These are phyloP conservation scores for Meliscaeva auricollis DNA, from an alignment of 2,888 invertebrate species.

Conservation along the genomic window DNA sequence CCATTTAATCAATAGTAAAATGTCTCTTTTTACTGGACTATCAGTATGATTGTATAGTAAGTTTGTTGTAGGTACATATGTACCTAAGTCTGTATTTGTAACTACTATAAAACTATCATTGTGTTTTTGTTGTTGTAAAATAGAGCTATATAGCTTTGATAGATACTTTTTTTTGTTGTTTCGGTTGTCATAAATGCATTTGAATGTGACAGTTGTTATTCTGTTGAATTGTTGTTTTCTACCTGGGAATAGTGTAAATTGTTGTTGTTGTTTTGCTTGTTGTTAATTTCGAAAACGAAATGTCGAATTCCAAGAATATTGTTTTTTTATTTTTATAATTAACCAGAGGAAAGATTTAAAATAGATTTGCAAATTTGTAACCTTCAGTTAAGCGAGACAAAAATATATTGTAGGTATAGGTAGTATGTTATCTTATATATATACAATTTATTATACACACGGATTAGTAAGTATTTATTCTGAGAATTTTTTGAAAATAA, in stretches of 20 bases:
- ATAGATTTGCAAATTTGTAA: conserved; percentile 62
- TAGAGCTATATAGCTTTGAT: not conserved
- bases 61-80: too few species aligned
- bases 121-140: conserved; percentile 14
- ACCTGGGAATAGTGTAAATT: conserved; percentile 50
- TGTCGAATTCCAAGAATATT: conserved; percentile 51
- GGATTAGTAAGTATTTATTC: conserved; percentile 25
- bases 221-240: conserved; percentile 55
- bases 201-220: conserved; percentile 67
- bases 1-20: too few species aligned
- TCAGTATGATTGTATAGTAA: conserved; percentile 8
- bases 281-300: conserved; percentile 46
- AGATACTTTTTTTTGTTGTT: conserved; percentile 43
- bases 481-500: conserved; percentile 43
- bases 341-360: conserved; percentile 41
- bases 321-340: conserved; percentile 58
- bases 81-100: conserved; percentile 11
- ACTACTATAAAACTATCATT: not conserved
- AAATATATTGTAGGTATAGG: not conserved
- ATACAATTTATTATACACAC: too few species aligned
- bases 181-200: conserved; percentile 74
- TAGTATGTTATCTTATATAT: too few species aligned
- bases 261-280: conserved; percentile 24
- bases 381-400: conserved; percentile 43
- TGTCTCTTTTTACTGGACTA: too few species aligned